Percentiles rank a stretch among this genome's conserved stretches.
These are phyloP conservation scores for Hirtodrosophila histrioides DNA, from an alignment of 2,888 invertebrate genomes.

Conservation along the genomic window DNA sequence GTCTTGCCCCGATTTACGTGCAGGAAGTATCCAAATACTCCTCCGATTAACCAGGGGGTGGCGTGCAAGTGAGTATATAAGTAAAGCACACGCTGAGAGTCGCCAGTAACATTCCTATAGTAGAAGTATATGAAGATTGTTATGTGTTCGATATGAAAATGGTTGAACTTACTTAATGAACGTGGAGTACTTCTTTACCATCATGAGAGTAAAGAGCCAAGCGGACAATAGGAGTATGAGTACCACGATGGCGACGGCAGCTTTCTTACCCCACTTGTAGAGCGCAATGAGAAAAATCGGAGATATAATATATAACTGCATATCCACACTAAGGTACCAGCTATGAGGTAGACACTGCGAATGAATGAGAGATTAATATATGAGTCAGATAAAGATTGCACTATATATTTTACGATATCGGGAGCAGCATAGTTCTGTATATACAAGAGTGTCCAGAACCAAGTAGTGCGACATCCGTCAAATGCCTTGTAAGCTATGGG, in stretches of 20 bases:
- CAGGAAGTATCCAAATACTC: constrained; percentile 72
- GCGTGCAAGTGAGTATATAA: constrained; percentile 68
- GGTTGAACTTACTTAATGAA: constrained; percentile 34
- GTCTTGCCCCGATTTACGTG: constrained; percentile 51
- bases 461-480: constrained; percentile 72
- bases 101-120: too few relatives aligned
- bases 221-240: constrained; percentile 59
- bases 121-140: background rate
- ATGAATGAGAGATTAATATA: background rate
- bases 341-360: constrained; percentile 85
- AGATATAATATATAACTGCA: constrained; percentile 86
- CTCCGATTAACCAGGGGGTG: constrained; percentile 76
- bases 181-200: constrained; percentile 54
- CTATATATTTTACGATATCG: constrained; percentile 63
- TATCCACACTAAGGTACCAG: constrained; percentile 86
- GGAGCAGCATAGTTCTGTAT: constrained; percentile 83
- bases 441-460: constrained; percentile 85
- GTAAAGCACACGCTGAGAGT: too few relatives aligned
- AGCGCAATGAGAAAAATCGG: constrained; percentile 85
- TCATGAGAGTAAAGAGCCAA: constrained; percentile 61
- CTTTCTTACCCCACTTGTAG: constrained; percentile 78
- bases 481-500: constrained; percentile 76
- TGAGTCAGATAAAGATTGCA: background rate
- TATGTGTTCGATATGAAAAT: background rate
- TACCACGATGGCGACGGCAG: constrained; percentile 44